A percentile compares a stretch with the other conserved stretches of the same genome.
Evolutionary conservation across 2,888 invertebrate species (phyloP).

Genomic region (Leuctra nigra): DNA sequence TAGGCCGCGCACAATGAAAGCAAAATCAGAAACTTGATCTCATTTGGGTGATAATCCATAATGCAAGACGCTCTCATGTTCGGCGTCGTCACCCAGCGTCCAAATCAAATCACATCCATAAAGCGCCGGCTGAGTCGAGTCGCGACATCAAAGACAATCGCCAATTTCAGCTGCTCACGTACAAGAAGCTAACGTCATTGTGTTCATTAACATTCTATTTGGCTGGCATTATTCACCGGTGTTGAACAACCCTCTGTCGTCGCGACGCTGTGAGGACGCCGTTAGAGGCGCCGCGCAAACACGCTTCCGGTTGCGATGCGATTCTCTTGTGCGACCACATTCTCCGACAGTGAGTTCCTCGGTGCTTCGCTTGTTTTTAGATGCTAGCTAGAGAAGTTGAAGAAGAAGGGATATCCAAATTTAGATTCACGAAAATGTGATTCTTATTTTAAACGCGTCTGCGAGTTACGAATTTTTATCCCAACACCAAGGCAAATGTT

Average conservation of each 20-base stretch:
- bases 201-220: slow-evolving; percentile 25
- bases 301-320: slow-evolving; percentile 10
- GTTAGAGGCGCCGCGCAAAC: slow-evolving; percentile 7
- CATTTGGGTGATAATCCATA: slow-evolving; percentile 11
- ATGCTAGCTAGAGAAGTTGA: too few species aligned
- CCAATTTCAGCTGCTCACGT: slow-evolving; percentile 10
- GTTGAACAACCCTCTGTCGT: slow-evolving; percentile 7
- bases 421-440: slow-evolving; percentile 16
- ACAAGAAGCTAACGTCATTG: slow-evolving; percentile 21
- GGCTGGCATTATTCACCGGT: slow-evolving; percentile 22
- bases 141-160: slow-evolving; percentile 21
- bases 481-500: slow-evolving; percentile 8
- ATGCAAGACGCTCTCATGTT: slow-evolving; percentile 8
- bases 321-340: too few species aligned
- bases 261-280: slow-evolving; percentile 6
- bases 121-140: slow-evolving; percentile 2
- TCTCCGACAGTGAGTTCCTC: too few species aligned
- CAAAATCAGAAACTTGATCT: slow-evolving; percentile 5
- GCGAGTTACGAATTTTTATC: slow-evolving; percentile 12
- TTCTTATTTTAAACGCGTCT: slow-evolving; percentile 11
- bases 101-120: slow-evolving; percentile 21
- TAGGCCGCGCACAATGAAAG: slow-evolving; percentile 14
- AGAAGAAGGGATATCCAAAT: slow-evolving; percentile 13
- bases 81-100: neutral
- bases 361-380: too few species aligned